Evolutionary conservation across 2,888 invertebrate genomes (phyloP).

Genomic region (Kryphioiulus occultus): DNA sequence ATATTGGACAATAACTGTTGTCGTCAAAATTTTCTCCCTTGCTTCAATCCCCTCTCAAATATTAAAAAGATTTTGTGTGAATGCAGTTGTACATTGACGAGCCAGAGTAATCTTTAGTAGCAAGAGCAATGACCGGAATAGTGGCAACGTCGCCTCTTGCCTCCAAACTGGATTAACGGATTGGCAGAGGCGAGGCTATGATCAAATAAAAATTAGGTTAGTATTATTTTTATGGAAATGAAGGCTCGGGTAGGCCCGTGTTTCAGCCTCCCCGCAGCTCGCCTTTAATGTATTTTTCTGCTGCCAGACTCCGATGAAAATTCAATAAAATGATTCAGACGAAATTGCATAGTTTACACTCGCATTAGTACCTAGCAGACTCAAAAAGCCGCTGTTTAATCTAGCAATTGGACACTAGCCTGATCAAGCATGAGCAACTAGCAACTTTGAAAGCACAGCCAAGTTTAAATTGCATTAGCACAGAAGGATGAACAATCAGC

Average conservation of each 20-base stretch:
- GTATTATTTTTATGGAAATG: constrained; percentile 46
- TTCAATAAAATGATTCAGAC: constrained; percentile 46
- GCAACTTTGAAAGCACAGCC: constrained; percentile 36
- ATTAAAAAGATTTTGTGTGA: constrained; percentile 17
- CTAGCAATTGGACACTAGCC: constrained; percentile 32
- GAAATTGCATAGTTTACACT: constrained; percentile 46
- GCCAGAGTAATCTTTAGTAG: constrained; percentile 21
- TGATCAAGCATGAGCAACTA: constrained; percentile 32
- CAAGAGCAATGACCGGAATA: constrained; percentile 48
- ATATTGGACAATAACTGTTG: background rate
- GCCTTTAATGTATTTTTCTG: constrained; percentile 29
- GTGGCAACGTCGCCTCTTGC: constrained; percentile 34
- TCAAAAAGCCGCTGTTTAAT: constrained; percentile 40
- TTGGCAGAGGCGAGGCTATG: constrained; percentile 39
- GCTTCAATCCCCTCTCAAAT: background rate
- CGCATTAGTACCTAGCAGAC: constrained; percentile 45
- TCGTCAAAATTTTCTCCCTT: background rate
- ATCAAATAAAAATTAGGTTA: constrained; percentile 47
- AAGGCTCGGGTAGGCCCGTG: background rate
- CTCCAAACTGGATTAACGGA: constrained; percentile 46
- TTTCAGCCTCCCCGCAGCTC: background rate
- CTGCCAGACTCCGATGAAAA: constrained; percentile 29
- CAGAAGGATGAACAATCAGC: constrained; percentile 27
- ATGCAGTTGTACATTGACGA: background rate
- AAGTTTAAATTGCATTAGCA: constrained; percentile 38